These are phyloP conservation scores for Hydrolagus colliei DNA, from an alignment of 2,797 vertebrate species.

Conservation along the genomic window DNA sequence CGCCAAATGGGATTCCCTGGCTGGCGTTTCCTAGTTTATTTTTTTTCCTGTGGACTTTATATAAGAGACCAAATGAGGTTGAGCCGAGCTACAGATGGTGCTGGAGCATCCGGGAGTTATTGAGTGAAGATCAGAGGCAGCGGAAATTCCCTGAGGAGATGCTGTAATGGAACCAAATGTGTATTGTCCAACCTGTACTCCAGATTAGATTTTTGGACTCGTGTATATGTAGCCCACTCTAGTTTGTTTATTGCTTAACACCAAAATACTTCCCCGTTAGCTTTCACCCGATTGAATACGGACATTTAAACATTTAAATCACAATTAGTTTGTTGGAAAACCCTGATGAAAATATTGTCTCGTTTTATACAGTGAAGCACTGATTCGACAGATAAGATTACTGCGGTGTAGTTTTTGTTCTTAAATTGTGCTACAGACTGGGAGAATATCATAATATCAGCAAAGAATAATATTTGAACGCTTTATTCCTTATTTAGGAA, in stretches of 20 bases:
- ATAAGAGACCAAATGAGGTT: constrained; percentile 89
- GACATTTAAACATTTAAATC: constrained; percentile 24
- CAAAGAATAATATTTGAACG: background rate
- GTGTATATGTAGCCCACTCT: constrained; percentile 34
- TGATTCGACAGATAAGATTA: background rate
- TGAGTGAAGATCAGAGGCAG: constrained; percentile 71
- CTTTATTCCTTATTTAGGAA: background rate
- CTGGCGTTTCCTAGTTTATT: constrained; percentile 83
- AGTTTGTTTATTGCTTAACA: constrained; percentile 75
- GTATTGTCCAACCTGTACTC: constrained; percentile 68
- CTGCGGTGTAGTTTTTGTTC: too few relatives aligned
- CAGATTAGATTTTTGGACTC: constrained; percentile 81
- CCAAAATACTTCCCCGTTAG: constrained; percentile 67
- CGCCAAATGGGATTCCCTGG: constrained; percentile 94
- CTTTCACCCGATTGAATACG: constrained; percentile 59
- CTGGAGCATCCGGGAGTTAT: constrained; percentile 63
- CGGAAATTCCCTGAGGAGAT: constrained; percentile 74
- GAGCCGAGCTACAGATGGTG: constrained; percentile 85
- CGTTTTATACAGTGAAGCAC: background rate
- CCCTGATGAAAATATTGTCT: background rate
- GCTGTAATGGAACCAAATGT: constrained; percentile 77
- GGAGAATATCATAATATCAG: background rate
- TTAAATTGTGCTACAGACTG: background rate
- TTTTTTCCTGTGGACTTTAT: constrained; percentile 72
- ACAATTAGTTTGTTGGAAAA: constrained; percentile 11